Base-by-base conservation (phyloP, 2,888 invertebrate species). In the Epinotia demarniana region DNA sequence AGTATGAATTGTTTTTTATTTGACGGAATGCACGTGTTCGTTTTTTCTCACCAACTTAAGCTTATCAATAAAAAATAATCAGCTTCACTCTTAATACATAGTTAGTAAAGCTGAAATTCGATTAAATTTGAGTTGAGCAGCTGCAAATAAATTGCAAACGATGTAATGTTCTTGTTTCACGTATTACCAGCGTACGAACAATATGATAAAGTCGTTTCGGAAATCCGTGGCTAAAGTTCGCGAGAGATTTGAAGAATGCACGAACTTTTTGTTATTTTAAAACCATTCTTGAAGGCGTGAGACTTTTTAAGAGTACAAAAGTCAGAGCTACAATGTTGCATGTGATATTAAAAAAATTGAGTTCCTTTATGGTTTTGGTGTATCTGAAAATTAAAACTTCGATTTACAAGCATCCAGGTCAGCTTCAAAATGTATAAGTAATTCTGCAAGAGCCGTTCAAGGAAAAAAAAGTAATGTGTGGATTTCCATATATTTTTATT, bases 161-260 rank as follows among this genome's bases (percentile, higher is more conserved):
- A 53, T 19, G 60, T 73, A 61, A 69, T 73, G 57, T 74, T 63
- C 57, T 57, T 46, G 68, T 58, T 70, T 61, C 64, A 71, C 39
- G 39, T 60, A 66, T 71, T 71, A 70, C 58, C 58, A 75, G 58
- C 70, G 63, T 64, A 71, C 16, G 64, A 46, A 70, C 75, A 75
- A 71, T 74, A 69, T 69, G 69, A 69, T 69, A 60, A 69, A 69
- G 69, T 60, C 69, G 69, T 69, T 69, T 69, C 69, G 58, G 69
- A 69, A 69, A 60, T 69, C 69, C 69, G 69, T 60, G 46, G 58
- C 68, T 67, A 68, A 68, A 68, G 58, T 69, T 69, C 43, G 69
- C 58, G 58, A 60, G 60, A 8, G 55, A 69, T 69, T 69, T 69
- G 58, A 69, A 69, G 23, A 60, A 69, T 69, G 69, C 69, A 69